Base-by-base conservation (phyloP, 2,113 vertebrate genomes). In the Catharus bicknelli region DNA sequence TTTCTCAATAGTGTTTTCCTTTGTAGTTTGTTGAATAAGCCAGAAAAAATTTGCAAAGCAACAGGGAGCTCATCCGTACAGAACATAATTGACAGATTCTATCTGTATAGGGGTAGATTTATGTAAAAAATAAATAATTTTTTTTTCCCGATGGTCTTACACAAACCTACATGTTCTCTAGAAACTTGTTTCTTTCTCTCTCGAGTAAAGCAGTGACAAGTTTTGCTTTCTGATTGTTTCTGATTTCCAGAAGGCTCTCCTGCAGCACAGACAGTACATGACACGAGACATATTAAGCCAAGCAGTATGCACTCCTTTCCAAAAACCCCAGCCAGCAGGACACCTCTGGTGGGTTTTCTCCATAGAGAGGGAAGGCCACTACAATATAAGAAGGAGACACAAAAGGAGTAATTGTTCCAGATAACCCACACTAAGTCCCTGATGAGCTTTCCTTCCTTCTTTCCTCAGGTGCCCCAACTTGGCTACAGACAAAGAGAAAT, bases 181-280 rank as follows among this genome's bases (percentile, higher is more conserved):
- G 62, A 30, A 47, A 25, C 25, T 59, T 42, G 13, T 23, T 66
- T 62, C 13, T 63, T 93, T 74, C 29, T 7, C 1, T 66, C 29
- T 25, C 34, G 12, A 59, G 16, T 50, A 62, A 57, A 83, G 48
- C 11, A 79, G 11, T 50, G 30, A 20, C 16, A 48, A 62, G 21
- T n/a, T 53, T 34, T 62, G 8, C 5, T 43, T 4, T 73, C 13
- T 67, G 43, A 50, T 61, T 64, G 7, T 43, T 79, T 80, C 67
- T 83, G 17, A 30, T 69, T 74, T 88, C 58, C 21, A 34, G 38
- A 47, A 57, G 27, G 3, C 9, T 87, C 6, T 79, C 11, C 16
- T 4, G 4, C 16, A 68, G 6, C 32, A 54, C 5, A n/a, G 8
- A 38, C 58, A 20, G 17, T 58, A 32, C 3, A 12, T 0, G 2